phyloP scores from a whole-genome alignment of 2,113 vertebrate species.

The Zosterops borbonicus region DNA sequence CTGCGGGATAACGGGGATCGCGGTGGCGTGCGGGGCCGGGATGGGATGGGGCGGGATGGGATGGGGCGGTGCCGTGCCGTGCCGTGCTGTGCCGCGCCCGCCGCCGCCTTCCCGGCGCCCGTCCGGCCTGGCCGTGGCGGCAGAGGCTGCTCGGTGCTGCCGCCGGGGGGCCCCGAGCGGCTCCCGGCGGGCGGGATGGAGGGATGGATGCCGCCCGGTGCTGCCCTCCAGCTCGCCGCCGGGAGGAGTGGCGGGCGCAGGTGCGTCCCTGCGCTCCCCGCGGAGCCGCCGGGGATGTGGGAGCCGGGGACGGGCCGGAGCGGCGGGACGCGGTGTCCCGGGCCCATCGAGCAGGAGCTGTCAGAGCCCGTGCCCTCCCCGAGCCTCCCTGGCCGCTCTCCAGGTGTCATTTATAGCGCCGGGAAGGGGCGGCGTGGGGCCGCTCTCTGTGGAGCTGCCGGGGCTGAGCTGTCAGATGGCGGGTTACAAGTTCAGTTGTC shows the following conservation, averaged over 20 bases:
- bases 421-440: not conserved
- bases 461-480: not conserved
- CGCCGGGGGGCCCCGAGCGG: not conserved
- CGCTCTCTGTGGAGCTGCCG: not conserved
- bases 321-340: not conserved
- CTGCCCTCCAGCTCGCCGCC: not conserved
- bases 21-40: not conserved
- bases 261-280: not conserved
- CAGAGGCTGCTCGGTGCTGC: not conserved
- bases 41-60: too few relatives aligned
- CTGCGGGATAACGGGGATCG: not conserved
- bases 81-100: not conserved
- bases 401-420: not conserved
- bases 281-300: not conserved
- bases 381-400: not conserved
- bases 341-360: not conserved
- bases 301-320: not conserved
- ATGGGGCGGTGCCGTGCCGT: not conserved
- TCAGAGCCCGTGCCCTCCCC: not conserved
- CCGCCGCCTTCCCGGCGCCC: not conserved
- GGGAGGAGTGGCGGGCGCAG: not conserved
- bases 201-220: not conserved
- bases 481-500: not conserved
- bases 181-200: not conserved
- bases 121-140: not conserved